Conservation (phyloP, 1,140 invertebrate genomes). For the Telenomus remus region DNA sequence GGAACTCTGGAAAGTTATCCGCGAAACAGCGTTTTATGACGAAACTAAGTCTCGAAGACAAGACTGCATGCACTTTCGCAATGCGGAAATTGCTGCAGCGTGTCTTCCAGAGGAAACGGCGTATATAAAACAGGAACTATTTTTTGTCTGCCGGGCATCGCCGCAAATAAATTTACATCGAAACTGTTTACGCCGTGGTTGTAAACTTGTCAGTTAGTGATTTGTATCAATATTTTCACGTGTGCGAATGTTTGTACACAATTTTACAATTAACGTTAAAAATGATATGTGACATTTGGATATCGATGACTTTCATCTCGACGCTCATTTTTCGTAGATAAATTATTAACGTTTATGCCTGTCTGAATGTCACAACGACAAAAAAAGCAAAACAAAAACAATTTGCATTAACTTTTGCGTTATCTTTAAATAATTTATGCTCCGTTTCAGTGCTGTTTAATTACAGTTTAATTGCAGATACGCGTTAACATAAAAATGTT, state of each 20-base stretch:
- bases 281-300: slow-evolving; percentile 22
- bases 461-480: no score
- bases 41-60: slow-evolving; percentile 6
- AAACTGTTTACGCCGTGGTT: neutral
- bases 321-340: neutral
- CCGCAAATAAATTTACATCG: slow-evolving; percentile 1
- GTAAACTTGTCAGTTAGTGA: neutral
- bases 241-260: slow-evolving; percentile 5
- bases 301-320: slow-evolving; percentile 45
- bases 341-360: no score
- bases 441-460: no score
- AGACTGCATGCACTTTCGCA: slow-evolving; percentile 13
- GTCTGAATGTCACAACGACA: no score
- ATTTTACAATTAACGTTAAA: slow-evolving; percentile 25
- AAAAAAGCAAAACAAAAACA: no score
- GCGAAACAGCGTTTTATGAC: slow-evolving; percentile 33
- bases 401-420: no score
- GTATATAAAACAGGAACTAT: slow-evolving; percentile 17
- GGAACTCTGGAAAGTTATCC: slow-evolving; percentile 7
- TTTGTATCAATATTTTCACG: neutral
- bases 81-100: slow-evolving; percentile 17
- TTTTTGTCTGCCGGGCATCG: neutral
- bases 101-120: slow-evolving; percentile 28
- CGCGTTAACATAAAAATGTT: no score
- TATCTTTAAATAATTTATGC: no score